Base-by-base conservation (phyloP, 2,888 invertebrate genomes). In the Alentia gelatinosa region DNA sequence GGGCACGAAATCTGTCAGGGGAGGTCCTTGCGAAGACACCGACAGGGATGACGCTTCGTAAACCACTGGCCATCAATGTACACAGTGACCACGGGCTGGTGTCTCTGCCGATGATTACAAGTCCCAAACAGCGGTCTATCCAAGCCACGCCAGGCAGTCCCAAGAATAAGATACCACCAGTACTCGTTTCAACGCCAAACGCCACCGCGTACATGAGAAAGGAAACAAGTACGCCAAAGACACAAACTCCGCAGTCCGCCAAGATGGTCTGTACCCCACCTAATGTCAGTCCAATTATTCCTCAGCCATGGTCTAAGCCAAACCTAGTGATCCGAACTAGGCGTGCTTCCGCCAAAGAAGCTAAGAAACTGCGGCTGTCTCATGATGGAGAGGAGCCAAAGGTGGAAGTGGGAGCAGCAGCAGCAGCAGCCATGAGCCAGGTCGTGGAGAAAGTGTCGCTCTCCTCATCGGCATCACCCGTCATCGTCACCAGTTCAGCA, bases 311-410 rank as follows among this genome's bases (percentile, higher is more conserved):
- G 94, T 96, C 96, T 26, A 96, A 96, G 92, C 96, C 95, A 30
- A 96, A 96, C 92, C 94, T 96, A 89, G 96, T 96, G 9, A 96
- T 96, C 63, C 93, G 96, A 42, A 96, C 96, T 0, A 92, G 96
- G 23, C 92, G 94, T 91, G 94, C 95, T 39, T 93, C 93, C 37
- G 93, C 93, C 40, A 83, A 90, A 26, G 89, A 89, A 35, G 56
- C 35, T 35, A 35, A 35, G 42, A 86, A 86, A 26, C 86, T 35
- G 40, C 1, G 1, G 3, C 37, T 15, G 4, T 1, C 12, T 3
- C 68, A 4, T 3, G 12, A 19, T 30, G 68, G 30, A 1, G 79
- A 79, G 19, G 23, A n/a, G 1, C 4, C 37, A 3, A 19, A 0
- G 15, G 47, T 47, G 9, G 19, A 9, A 19, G 79, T 33, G 79